Evolutionary conservation across 2,113 vertebrate species (phyloP), one percentile per base, ranked within the genome.

Genomic region (Crotalus viridis): DNA sequence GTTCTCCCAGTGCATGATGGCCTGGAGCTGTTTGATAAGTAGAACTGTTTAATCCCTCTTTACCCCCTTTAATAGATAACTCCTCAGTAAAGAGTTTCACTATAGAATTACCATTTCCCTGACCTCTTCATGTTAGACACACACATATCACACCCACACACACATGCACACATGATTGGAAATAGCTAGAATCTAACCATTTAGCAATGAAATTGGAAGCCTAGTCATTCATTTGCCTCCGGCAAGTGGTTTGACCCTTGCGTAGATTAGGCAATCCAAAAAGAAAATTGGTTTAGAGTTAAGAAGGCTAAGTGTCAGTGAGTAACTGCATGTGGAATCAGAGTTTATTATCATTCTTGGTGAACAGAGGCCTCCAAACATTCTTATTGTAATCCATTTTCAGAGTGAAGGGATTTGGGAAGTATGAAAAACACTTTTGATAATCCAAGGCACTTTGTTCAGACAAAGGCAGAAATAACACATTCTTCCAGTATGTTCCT

Each of bases 11-110:
- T 0, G 0, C 0, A n/a, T 13, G 0, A 5, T 93, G 89, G 10
- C 57, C 90, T 93, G 89, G 39, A 88, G 64, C 88, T 93, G 69
- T 24, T 3, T 6, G 93, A 46, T 59, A 54, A 61, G 52, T 92
- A 54, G 85, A 95, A 48, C 88, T 51, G 85, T 0, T 2, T 0
- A 1, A 0, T 0, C 10, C 39, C 0, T 89, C 92, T 95, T 93
- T 54, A 24, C 26, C 39, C 5, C n/a, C 89, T 94, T 81, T 61
- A 1, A 10, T 56, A 87, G 52, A 4, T 0, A 0, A 8, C 0
- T 89, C 33, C 59, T 54, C 81, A 74, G 46, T 74, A 24, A 92
- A 93, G 69, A 43, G 4, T 17, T 39, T 92, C 24, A 39, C 22
- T 81, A n/a, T 28, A 56, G 10, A 2, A 8, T 90, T 89, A 93